Evolutionary conservation across 2,888 invertebrate genomes (phyloP).

Genomic region (Phorcus lineatus): DNA sequence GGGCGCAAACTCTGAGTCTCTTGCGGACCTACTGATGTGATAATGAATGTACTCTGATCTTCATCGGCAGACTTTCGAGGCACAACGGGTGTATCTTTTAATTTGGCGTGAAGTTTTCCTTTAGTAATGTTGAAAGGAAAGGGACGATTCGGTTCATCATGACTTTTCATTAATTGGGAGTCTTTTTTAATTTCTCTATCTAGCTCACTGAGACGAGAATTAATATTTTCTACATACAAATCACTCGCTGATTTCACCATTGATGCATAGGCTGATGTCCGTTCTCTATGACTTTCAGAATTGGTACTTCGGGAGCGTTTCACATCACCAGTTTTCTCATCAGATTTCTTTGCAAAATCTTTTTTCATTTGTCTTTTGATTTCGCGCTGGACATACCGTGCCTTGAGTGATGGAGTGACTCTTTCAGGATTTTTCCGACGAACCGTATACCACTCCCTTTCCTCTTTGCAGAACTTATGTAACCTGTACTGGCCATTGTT

Average conservation of each 20-base stretch:
- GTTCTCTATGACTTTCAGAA: slow-evolving; percentile 41
- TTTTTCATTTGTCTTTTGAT: slow-evolving; percentile 56
- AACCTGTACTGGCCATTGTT: slow-evolving; percentile 66
- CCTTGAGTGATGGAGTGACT: slow-evolving; percentile 53
- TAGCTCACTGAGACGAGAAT: slow-evolving; percentile 50
- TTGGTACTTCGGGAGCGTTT: slow-evolving; percentile 41
- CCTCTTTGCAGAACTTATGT: slow-evolving; percentile 56
- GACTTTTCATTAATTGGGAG: slow-evolving; percentile 2
- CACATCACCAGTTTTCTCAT: not conserved
- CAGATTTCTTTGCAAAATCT: slow-evolving; percentile 40
- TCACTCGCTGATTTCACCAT: slow-evolving; percentile 60
- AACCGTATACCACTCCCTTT: slow-evolving; percentile 55
- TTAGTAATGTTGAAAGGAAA: not conserved
- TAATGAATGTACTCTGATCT: not conserved
- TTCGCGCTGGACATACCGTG: slow-evolving; percentile 56
- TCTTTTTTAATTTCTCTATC: slow-evolving; percentile 60
- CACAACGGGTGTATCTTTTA: not conserved
- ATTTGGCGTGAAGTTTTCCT: not conserved
- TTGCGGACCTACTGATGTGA: slow-evolving; percentile 19
- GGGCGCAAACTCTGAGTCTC: slow-evolving; percentile 26
- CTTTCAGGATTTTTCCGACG: slow-evolving; percentile 51
- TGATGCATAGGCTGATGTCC: slow-evolving; percentile 39
- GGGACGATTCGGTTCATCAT: not conserved
- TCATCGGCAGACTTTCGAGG: not conserved
- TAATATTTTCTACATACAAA: slow-evolving; percentile 63